Conservation (phyloP, 1,140 invertebrate species). For the Trachymyrmex septentrionalis region DNA sequence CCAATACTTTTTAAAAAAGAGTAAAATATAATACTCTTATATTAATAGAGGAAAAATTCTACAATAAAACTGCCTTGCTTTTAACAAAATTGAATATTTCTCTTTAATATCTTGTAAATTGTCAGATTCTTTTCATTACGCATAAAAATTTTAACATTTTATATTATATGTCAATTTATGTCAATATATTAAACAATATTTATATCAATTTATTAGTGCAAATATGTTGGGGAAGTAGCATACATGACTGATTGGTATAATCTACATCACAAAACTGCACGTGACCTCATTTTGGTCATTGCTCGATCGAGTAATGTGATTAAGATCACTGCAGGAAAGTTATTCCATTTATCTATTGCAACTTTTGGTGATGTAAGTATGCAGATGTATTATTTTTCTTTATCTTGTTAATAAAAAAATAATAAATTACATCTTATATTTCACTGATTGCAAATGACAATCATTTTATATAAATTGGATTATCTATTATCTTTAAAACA, state of each 20-base stretch:
- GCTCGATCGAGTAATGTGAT: conserved; percentile 60
- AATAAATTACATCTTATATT: not conserved
- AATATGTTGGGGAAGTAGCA: conserved; percentile 65
- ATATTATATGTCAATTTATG: too few species aligned
- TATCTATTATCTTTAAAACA: not conserved
- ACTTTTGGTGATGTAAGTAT: conserved; percentile 65
- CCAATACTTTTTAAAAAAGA: not conserved
- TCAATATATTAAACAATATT: not conserved
- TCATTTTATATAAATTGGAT: not conserved
- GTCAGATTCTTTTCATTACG: not conserved
- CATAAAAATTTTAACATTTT: not conserved
- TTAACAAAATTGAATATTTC: not conserved
- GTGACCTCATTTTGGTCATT: conserved; percentile 72
- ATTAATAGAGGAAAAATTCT: not conserved
- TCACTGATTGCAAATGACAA: not conserved
- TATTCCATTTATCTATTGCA: conserved; percentile 67
- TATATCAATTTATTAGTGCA: conserved; percentile 58
- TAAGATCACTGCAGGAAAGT: conserved; percentile 76
- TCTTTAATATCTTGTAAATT: not conserved
- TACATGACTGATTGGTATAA: conserved; percentile 76
- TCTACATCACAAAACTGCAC: conserved; percentile 60
- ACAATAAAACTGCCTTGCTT: not conserved
- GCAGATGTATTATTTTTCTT: not conserved
- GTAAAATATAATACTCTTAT: not conserved
- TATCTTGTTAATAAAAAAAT: not conserved